Evolutionary conservation across 2,888 invertebrate species (phyloP), one percentile per base, ranked within the genome.

Genomic region (Resseliella maxima): DNA sequence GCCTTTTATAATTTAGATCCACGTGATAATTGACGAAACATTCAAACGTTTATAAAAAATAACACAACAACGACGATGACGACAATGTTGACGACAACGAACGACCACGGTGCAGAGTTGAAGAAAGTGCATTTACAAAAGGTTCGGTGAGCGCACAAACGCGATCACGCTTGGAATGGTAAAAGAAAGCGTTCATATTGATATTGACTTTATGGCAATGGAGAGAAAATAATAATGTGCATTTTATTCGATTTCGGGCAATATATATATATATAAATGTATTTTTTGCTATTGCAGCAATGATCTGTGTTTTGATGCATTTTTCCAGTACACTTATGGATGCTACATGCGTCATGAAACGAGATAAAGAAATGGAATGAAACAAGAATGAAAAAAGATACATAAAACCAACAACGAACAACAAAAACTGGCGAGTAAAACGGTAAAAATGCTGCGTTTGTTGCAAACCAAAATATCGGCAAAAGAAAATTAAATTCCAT

Each of bases 101-200:
- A 31, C 24, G 15, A 15, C 2, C 15, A 31, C 31, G 3, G 72
- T 72, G 72, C 31, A 72, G 72, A 72, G 72, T 83, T 38, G 18
- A 83, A 27, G 83, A 83, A 83, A 83, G 83, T 83, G 83, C 83
- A 72, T 31, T 31, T 3, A 24, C 41, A 41, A 41, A 41, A 12
- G 12, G 41, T 41, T 5, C 41, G 41, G 6, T 12, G 41, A 12
- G 41, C 12, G 41, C 12, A 12, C 41, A 18, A 6, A 15, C 12
- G 21, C 12, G 38, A 83, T 83, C 83, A 83, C 38, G 83, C 83
- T 83, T 83, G 38, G 38, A 83, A 83, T n/a, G 83, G 83, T 38
- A 83, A 83, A 83, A 83, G 83, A 83, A 83, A 83, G 83, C 83
- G 83, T 38, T 72, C 72, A 83, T 38, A 83, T 38, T n/a, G 21